Evolutionary conservation across 2,797 vertebrate species (phyloP).

Genomic region (Sebastes variabilis): DNA sequence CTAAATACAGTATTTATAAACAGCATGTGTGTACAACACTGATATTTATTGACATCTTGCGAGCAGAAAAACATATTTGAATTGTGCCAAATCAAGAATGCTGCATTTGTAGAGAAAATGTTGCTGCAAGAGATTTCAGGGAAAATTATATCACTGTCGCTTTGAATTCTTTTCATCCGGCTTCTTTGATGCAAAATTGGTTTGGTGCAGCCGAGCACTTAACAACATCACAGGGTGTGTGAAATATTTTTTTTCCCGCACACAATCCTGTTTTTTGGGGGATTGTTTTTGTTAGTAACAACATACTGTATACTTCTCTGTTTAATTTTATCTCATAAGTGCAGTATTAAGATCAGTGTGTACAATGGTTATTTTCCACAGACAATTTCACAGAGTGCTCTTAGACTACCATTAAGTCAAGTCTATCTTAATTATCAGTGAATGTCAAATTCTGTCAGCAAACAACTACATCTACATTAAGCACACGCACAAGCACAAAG

Average conservation of each 20-base stretch:
- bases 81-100: slow-evolving; percentile 23
- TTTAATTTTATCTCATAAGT: slow-evolving; percentile 36
- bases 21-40: neutral
- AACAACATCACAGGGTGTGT: slow-evolving; percentile 62
- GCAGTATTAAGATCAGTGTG: slow-evolving; percentile 15
- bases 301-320: slow-evolving; percentile 6
- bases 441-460: neutral
- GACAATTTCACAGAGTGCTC: neutral
- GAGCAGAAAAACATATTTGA: slow-evolving; percentile 31
- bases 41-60: slow-evolving; percentile 39
- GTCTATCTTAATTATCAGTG: neutral
- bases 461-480: neutral
- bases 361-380: neutral
- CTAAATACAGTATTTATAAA: neutral
- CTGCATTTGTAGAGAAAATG: slow-evolving; percentile 31
- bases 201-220: slow-evolving; percentile 68
- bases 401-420: neutral
- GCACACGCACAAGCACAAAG: neutral
- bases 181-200: slow-evolving; percentile 76
- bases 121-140: slow-evolving; percentile 53
- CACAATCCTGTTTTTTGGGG: slow-evolving; percentile 18
- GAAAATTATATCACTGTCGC: slow-evolving; percentile 65
- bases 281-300: slow-evolving; percentile 29
- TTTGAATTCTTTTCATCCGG: slow-evolving; percentile 72
- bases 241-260: slow-evolving; percentile 43